Conservation (phyloP, 2,888 invertebrate species). For the Neoitamus cyanurus region DNA sequence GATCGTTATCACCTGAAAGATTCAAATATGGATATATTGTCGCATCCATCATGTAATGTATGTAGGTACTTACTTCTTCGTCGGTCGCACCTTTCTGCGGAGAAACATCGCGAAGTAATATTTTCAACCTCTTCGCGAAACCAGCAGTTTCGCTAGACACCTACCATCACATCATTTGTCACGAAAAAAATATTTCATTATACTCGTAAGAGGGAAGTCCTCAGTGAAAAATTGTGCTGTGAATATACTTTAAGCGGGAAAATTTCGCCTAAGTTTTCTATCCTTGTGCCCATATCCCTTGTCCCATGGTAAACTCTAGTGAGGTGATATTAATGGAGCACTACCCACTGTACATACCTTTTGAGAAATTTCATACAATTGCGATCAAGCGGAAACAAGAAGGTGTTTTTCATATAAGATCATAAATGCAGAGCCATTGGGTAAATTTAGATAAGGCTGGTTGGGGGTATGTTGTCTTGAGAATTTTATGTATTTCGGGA, state of each 20-base stretch:
- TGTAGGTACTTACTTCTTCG: too few relatives aligned
- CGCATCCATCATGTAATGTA: not conserved
- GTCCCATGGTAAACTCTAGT: not conserved
- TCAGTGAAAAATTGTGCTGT: not conserved
- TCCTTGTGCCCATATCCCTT: not conserved
- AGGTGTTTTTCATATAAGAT: not conserved
- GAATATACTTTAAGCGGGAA: not conserved
- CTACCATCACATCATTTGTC: not conserved
- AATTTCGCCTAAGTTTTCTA: not conserved
- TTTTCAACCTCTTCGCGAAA: not conserved
- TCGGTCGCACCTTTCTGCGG: not conserved
- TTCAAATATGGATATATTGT: not conserved
- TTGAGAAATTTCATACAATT: not conserved
- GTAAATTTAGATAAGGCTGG: not conserved
- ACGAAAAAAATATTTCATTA: not conserved
- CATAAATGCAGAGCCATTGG: not conserved
- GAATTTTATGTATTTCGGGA: conserved; percentile 11
- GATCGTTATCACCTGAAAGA: not conserved
- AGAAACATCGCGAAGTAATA: not conserved
- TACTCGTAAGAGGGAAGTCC: not conserved
- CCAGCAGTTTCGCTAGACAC: not conserved
- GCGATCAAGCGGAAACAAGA: not conserved
- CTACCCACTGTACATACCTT: not conserved
- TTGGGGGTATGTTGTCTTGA: not conserved
- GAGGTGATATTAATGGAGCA: not conserved